These are phyloP conservation scores for Bellardia bayeri DNA, from an alignment of 2,888 invertebrate genomes.

Conservation along the genomic window DNA sequence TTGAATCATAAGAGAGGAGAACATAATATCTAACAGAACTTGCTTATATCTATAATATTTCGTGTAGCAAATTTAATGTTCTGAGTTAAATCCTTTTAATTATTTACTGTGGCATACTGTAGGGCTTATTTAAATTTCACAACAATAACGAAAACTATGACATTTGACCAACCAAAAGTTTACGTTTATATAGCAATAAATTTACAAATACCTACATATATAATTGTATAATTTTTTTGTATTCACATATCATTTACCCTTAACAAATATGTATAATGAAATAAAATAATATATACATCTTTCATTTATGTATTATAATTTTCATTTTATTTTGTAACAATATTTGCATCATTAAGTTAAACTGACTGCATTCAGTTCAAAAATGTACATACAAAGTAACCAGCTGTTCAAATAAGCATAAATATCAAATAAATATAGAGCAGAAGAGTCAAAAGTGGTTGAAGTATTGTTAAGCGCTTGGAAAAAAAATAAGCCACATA, in stretches of 20 bases:
- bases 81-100: too few relatives aligned
- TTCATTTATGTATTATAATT: not conserved
- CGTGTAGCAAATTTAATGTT: too few relatives aligned
- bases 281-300: not conserved
- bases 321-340: constrained; percentile 22
- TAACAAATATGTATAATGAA: not conserved
- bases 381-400: not conserved
- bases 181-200: not conserved
- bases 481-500: constrained; percentile 17
- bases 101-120: not conserved
- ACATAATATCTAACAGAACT: too few relatives aligned
- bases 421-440: constrained; percentile 25
- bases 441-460: constrained; percentile 18
- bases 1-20: too few relatives aligned
- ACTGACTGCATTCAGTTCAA: not conserved
- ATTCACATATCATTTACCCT: not conserved
- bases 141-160: not conserved
- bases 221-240: not conserved
- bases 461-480: not conserved
- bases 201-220: not conserved
- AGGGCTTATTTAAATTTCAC: not conserved
- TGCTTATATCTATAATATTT: too few relatives aligned
- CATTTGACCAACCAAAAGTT: not conserved
- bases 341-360: constrained; percentile 24
- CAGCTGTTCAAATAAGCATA: constrained; percentile 14